phyloP scores from a whole-genome alignment of 1,140 invertebrate species.

The Mizuhopecten yessoensis region DNA sequence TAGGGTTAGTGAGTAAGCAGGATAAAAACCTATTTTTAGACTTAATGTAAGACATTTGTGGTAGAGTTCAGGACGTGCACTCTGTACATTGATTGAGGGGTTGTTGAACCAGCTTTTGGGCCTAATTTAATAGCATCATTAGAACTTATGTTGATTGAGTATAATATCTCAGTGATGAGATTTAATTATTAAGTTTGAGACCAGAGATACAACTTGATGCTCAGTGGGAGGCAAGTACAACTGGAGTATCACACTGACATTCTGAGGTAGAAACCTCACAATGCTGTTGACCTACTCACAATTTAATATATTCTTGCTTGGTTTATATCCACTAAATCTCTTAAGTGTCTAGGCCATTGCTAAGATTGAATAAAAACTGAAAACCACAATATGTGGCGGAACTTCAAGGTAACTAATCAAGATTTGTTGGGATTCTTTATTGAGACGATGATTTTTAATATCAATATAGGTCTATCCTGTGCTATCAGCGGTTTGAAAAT shows the following conservation, averaged over 20 bases:
- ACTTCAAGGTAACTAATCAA: not conserved
- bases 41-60: not conserved
- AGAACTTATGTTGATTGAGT: not conserved
- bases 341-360: not conserved
- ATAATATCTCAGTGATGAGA: not conserved
- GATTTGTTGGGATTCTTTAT: not conserved
- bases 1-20: no score
- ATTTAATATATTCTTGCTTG: not conserved
- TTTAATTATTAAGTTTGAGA: slow-evolving; percentile 18
- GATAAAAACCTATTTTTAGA: no score
- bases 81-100: not conserved
- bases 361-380: not conserved
- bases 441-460: not conserved
- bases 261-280: not conserved
- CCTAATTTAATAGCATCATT: not conserved
- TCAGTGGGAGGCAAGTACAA: not conserved
- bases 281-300: not conserved
- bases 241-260: not conserved
- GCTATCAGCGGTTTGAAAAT: not conserved
- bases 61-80: not conserved
- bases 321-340: not conserved
- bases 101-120: not conserved
- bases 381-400: not conserved
- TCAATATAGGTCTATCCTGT: not conserved
- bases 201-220: not conserved